Evolutionary conservation across 2,797 vertebrate species (phyloP), one percentile per base, ranked within the genome.

Genomic region (Mormyrus proboscirostris): DNA sequence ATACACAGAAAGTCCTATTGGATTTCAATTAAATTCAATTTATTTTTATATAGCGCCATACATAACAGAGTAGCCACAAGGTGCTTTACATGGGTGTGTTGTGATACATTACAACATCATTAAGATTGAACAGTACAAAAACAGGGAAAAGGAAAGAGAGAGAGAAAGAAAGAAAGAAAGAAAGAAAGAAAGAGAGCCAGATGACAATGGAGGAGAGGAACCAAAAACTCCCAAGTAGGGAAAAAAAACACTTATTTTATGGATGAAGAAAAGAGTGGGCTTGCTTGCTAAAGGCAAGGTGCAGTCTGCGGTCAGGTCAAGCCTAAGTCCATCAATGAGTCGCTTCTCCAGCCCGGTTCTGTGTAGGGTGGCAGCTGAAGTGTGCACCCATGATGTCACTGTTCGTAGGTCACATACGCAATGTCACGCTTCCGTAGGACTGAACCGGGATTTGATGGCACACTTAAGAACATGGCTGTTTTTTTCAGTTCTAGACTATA

Each of bases 401-500:
- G 14, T 19, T 55, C 53, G 1, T 55, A 57, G 19, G 55, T 57
- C 55, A 57, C 55, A 57, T 57, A 19, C 19, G 5, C 1, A n/a
- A 57, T 57, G 55, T 57, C 55, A 57, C 19, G 19, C 55, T 57
- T 57, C 55, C 12, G n/a, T n/a, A 22, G 57, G 57, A 22, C n/a
- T 8, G n/a, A 62, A 62, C 8, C 22, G 10, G 14, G 69, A 41
- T 76, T 76, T 7, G 5, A 76, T 41, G 33, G 4, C 33, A 76
- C 69, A 89, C 88, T 91, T 59, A 86, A 92, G 88, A 90, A 90
- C 90, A 33, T 53, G 62, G 57, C 41, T 51, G 53, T 59, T 33
- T 59, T 47, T 25, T 57, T 29, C 92, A 93, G 91, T 89, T 79
- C 88, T 87, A 91, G 91, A 93, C 90, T 92, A 93, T 90, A 93